These are phyloP conservation scores for Chaitophorus viminalis DNA, from an alignment of 2,888 invertebrate species.

Conservation along the genomic window DNA sequence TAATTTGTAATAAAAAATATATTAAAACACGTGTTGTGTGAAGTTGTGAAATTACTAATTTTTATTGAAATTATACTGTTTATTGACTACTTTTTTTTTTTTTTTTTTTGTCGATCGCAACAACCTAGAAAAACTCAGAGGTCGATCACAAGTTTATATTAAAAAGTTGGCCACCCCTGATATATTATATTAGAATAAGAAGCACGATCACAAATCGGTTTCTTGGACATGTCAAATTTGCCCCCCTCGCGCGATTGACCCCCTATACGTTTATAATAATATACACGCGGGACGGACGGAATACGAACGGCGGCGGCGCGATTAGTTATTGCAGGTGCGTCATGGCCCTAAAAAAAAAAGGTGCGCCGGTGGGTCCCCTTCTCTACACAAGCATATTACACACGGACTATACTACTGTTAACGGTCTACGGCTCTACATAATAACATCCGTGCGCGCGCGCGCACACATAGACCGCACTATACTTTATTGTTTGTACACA, in stretches of 20 bases:
- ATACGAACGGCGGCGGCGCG: neutral
- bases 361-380: slow-evolving; percentile 22
- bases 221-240: neutral
- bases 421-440: slow-evolving; percentile 57
- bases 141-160: no score
- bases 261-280: no score
- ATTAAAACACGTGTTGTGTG: no score
- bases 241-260: neutral
- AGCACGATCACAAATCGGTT: neutral
- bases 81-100: no score
- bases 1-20: no score
- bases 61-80: no score
- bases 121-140: no score
- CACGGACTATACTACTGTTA: slow-evolving; percentile 8
- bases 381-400: neutral
- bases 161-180: no score
- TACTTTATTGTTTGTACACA: neutral
- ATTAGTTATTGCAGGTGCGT: slow-evolving; percentile 49
- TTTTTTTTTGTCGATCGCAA: no score
- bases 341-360: slow-evolving; percentile 43
- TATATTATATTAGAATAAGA: no score
- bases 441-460: slow-evolving; percentile 44
- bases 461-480: neutral
- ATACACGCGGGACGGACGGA: neutral
- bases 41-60: no score